Evolutionary conservation across 2,113 vertebrate species (phyloP).

Genomic region (Stigmatopora argus): DNA sequence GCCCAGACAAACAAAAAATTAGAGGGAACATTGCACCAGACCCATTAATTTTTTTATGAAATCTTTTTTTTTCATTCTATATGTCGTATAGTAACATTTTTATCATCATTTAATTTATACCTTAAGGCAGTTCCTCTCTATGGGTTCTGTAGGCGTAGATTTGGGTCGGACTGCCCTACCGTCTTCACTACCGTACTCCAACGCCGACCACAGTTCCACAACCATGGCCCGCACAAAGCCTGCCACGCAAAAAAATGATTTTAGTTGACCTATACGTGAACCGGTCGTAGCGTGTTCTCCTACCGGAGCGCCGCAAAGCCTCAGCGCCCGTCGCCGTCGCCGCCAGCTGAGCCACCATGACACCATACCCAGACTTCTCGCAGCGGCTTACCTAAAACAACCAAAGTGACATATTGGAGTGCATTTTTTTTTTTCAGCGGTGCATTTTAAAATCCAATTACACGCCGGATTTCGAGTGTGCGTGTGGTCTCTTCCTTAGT

Average conservation of each 20-base stretch:
- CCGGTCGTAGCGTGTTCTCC: neutral
- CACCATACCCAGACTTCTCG: conserved; percentile 81
- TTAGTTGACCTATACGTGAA: too few species aligned
- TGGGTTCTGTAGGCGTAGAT: conserved; percentile 83
- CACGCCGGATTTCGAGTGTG: neutral
- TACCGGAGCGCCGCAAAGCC: conserved; percentile 84
- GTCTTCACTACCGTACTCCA: conserved; percentile 89
- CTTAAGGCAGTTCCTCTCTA: conserved; percentile 90
- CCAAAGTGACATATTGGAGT: neutral
- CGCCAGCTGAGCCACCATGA: conserved; percentile 86
- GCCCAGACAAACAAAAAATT: too few species aligned
- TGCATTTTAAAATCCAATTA: conserved; percentile 14
- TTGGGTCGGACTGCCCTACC: conserved; percentile 76
- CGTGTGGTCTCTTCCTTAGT: neutral
- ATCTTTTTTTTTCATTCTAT: too few species aligned
- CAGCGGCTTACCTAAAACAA: conserved; percentile 76
- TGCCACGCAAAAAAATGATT: conserved; percentile 35
- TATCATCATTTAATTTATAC: too few species aligned
- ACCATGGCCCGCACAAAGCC: conserved; percentile 82
- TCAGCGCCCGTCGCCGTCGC: conserved; percentile 77
- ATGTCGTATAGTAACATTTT: too few species aligned
- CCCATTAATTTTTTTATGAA: too few species aligned
- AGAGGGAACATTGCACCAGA: too few species aligned
- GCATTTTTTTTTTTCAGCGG: too few species aligned
- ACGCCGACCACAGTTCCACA: conserved; percentile 80